Percentiles rank a stretch among this genome's conserved stretches.
Conservation (phyloP, 2,797 vertebrate genomes). For the Todus mexicanus region DNA sequence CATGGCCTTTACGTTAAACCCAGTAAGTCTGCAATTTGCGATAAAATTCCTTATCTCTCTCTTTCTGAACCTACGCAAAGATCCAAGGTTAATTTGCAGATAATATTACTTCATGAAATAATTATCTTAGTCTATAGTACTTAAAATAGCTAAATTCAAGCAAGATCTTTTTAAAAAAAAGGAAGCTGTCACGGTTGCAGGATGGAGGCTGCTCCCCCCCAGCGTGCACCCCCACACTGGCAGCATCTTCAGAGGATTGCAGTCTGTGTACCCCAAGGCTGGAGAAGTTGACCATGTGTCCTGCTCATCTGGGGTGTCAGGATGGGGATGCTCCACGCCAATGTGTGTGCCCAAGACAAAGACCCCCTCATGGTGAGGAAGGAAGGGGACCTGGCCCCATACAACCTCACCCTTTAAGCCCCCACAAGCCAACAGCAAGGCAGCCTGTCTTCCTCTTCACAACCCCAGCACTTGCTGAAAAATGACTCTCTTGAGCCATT, state of each 20-base stretch:
- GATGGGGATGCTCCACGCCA: background rate
- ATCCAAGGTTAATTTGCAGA: conserved; percentile 64
- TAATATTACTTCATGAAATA: conserved; percentile 66
- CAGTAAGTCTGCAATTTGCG: conserved; percentile 64
- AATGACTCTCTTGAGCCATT: background rate
- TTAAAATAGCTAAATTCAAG: conserved; percentile 53
- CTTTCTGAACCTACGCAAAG: conserved; percentile 36
- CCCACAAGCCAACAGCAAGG: background rate
- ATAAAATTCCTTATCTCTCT: conserved; percentile 62
- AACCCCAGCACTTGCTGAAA: background rate
- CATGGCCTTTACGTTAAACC: conserved; percentile 55
- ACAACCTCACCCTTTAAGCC: background rate
- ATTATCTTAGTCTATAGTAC: conserved; percentile 53
- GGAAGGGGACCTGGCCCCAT: background rate
- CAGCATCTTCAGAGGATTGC: background rate
- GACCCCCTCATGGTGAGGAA: background rate
- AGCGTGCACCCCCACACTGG: background rate
- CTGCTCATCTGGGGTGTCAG: background rate
- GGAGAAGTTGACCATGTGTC: rapidly evolving
- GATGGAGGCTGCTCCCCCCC: background rate
- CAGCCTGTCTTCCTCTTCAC: background rate
- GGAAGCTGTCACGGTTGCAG: background rate
- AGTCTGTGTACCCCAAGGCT: background rate
- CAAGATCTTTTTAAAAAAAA: background rate
- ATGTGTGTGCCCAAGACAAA: background rate